Base-by-base conservation (phyloP, 1,140 invertebrate species). In the Theocolax elegans region DNA sequence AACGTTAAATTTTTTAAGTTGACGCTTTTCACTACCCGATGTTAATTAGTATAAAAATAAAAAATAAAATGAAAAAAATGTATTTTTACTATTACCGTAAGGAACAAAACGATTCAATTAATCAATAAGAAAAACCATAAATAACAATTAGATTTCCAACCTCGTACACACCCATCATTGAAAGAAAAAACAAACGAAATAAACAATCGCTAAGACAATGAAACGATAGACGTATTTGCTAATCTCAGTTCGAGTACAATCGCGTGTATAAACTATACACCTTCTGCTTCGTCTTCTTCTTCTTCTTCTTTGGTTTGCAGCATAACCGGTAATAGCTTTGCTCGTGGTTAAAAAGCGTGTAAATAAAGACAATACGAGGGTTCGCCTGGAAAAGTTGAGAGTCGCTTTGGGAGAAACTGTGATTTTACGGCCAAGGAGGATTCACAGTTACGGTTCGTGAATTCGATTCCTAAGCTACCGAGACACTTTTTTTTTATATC, bases 281-380 rank as follows among this genome's bases (percentile, higher is more conserved):
- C n/a, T n/a, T n/a, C n/a, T n/a, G n/a, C n/a, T n/a, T n/a, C n/a
- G n/a, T n/a, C n/a, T n/a, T n/a, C n/a, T n/a, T n/a, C n/a, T n/a
- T n/a, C n/a, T n/a, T n/a, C n/a, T n/a, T n/a, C n/a, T n/a, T n/a
- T n/a, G n/a, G 17, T 7, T 29, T 15, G 38, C 29, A 23, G 29
- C 2, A 38, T 31, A 48, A 62, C 8, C 42, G 25, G 1, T 60
- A 60, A 60, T 60, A 29, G 42, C 13, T n/a, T n/a, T n/a, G n/a
- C n/a, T 8, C 7, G 3, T 51, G 49, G 6, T 42, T 67, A 40
- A 67, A 59, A 59, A 60, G 42, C 44, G 44, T 51, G 21, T 42
- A 67, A 67, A 56, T 59, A 40, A 66, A 46, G 40, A 51, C 54
- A 59, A 59, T 46, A 7, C 38, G 54, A 58, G 46, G n/a, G 64